Percentiles rank a stretch among this genome's conserved stretches.
These are phyloP conservation scores for Phataginus tetradactyla DNA, from an alignment of 2,797 vertebrate species.

Conservation along the genomic window DNA sequence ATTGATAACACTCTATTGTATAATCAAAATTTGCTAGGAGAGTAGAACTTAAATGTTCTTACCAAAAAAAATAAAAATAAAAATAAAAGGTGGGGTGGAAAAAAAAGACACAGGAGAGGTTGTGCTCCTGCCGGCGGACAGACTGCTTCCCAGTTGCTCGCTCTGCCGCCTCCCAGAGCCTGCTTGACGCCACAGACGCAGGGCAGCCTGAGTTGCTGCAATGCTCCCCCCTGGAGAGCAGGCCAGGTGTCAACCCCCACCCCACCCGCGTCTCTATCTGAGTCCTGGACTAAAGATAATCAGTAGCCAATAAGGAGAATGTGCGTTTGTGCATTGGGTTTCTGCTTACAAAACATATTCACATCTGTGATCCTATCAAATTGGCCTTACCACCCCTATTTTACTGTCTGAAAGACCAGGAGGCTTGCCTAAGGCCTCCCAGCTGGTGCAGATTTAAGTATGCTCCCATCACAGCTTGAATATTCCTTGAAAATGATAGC, in stretches of 20 bases:
- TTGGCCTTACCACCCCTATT: accelerated
- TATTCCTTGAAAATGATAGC: background rate
- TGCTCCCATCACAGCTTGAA: accelerated
- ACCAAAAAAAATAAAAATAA: background rate
- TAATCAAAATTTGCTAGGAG: background rate
- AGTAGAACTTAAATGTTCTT: background rate
- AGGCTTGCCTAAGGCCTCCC: background rate
- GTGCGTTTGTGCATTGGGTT: accelerated
- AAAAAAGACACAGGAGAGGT: too few relatives aligned
- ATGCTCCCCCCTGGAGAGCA: background rate
- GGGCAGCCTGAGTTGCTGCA: background rate
- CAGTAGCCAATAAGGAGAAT: background rate
- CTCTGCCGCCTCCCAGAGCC: background rate
- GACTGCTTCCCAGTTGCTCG: accelerated
- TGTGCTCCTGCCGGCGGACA: accelerated
- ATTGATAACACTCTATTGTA: background rate
- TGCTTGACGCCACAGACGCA: accelerated
- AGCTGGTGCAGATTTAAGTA: background rate
- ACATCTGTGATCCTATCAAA: background rate
- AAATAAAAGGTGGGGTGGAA: background rate
- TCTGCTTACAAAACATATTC: background rate
- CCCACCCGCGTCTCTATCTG: background rate
- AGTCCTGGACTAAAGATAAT: background rate
- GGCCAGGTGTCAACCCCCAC: accelerated
- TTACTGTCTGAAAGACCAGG: background rate